A percentile compares a stretch with the other conserved stretches of the same genome.
phyloP scores from a whole-genome alignment of 2,113 vertebrate species.

The Pavo muticus region DNA sequence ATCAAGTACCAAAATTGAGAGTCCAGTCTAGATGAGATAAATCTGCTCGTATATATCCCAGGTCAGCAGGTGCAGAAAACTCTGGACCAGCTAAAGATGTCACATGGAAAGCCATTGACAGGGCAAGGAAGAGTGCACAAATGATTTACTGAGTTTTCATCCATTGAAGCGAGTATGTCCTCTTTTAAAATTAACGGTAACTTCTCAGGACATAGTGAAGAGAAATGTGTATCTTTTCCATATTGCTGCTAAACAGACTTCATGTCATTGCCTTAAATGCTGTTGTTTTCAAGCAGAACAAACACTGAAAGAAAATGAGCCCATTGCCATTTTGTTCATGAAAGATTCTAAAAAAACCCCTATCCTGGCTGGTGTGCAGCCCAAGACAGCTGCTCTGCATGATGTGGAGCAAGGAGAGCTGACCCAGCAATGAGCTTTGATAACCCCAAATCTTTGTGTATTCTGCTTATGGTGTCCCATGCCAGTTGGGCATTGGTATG shows the following conservation, averaged over 20 bases:
- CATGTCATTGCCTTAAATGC: neutral
- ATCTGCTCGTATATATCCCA: neutral
- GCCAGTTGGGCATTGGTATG: neutral
- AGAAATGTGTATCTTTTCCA: neutral
- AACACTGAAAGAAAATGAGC: neutral
- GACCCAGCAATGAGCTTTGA: neutral
- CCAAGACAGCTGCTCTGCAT: neutral
- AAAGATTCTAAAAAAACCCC: neutral
- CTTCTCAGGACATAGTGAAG: neutral
- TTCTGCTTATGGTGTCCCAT: fast-evolving
- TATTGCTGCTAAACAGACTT: neutral
- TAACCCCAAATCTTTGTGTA: neutral
- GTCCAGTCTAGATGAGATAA: neutral
- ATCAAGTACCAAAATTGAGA: neutral
- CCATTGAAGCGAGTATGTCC: neutral
- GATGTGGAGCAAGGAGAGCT: neutral
- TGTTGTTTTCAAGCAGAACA: neutral
- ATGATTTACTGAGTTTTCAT: neutral
- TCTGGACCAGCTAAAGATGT: neutral
- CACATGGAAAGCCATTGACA: neutral
- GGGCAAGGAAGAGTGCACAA: neutral
- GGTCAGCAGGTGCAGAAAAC: neutral
- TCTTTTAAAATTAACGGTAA: neutral
- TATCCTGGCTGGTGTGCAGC: neutral
- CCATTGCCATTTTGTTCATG: neutral